Conservation (phyloP, 2,797 vertebrate genomes). For the Orientallactaga sibirica region DNA sequence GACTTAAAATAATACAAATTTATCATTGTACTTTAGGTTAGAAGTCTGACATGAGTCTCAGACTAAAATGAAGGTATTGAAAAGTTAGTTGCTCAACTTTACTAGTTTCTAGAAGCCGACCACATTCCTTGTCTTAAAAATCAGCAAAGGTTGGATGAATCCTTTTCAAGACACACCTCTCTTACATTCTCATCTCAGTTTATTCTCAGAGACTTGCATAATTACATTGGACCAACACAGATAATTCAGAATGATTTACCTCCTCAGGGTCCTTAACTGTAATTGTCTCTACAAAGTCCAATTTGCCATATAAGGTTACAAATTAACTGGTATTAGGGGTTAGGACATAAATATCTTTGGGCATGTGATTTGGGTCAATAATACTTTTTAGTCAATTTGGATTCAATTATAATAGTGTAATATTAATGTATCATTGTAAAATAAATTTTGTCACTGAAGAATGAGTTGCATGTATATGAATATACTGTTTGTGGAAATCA, state of each 20-base stretch:
- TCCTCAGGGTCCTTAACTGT: neutral
- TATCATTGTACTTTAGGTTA: neutral
- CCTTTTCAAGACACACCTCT: neutral
- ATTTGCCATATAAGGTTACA: neutral
- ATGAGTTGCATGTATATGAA: neutral
- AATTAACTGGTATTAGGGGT: too few species aligned
- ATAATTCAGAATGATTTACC: neutral
- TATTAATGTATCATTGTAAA: slow-evolving; percentile 14
- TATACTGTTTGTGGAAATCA: neutral
- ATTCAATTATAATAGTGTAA: slow-evolving; percentile 13
- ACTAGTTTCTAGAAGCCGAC: neutral
- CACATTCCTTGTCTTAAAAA: neutral
- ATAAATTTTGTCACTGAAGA: neutral
- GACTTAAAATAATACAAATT: neutral
- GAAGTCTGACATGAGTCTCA: neutral
- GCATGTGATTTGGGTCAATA: slow-evolving; percentile 8
- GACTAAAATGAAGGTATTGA: neutral
- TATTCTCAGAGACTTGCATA: neutral
- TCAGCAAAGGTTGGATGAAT: neutral
- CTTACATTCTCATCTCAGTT: neutral
- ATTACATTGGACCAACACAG: neutral
- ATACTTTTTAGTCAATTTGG: neutral
- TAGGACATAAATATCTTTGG: neutral
- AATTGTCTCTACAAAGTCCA: neutral
- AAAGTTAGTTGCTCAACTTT: neutral